phyloP scores from a whole-genome alignment of 2,113 vertebrate genomes.

The Opisthocomus hoazin region DNA sequence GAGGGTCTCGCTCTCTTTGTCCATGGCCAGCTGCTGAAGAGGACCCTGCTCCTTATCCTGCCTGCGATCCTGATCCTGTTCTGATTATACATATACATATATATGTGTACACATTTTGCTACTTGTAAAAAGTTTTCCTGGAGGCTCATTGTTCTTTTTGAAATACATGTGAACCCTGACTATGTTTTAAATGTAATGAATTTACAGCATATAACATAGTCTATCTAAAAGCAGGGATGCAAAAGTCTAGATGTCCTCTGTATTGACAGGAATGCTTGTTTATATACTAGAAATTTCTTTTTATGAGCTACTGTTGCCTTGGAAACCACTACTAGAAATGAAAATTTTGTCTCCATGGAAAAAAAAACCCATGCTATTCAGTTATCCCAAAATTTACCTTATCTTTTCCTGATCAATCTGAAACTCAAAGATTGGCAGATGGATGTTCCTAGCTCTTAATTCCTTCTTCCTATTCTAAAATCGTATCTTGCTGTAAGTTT shows the following conservation, averaged over 20 bases:
- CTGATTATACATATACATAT: background rate
- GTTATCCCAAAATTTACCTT: background rate
- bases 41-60: too few relatives aligned
- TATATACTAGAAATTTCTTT: background rate
- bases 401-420: background rate
- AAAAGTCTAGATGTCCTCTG: background rate
- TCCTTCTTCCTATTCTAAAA: background rate
- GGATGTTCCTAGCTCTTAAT: background rate
- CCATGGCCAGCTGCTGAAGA: too few relatives aligned
- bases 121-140: background rate
- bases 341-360: background rate
- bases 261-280: background rate
- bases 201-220: background rate
- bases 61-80: too few relatives aligned
- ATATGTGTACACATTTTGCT: background rate
- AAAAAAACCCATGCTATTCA: background rate
- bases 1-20: too few relatives aligned
- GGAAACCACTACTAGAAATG: conserved; percentile 19
- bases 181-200: background rate
- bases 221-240: background rate
- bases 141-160: background rate
- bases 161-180: background rate
- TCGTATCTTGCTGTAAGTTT: background rate
- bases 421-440: background rate
- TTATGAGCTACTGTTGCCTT: background rate